Evolutionary conservation across 2,797 vertebrate species (phyloP), one percentile per base, ranked within the genome.

Genomic region (Acrossocheilus wenchowensis): DNA sequence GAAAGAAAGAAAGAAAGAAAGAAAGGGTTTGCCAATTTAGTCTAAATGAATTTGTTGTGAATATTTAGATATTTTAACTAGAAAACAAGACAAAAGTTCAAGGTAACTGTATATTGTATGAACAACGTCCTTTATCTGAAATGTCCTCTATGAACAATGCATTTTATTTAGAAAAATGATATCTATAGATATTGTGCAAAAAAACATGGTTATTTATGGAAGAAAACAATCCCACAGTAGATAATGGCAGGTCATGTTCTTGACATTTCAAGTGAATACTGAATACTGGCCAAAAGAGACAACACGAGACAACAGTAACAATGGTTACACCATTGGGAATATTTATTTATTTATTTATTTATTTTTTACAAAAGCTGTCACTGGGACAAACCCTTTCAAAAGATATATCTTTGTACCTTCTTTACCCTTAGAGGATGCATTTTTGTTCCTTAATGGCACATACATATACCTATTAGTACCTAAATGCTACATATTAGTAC

Each of bases 241-340:
- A 81, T 72, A 83, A 72, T 54, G 68, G 75, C 12, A 75, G 84
- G 23, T 78, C 34, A 50, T 64, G 62, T 36, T 45, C 72, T 34
- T n/a, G 78, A 88, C 85, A 77, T 43, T 43, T 74, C 48, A 39
- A 43, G 41, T 8, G 21, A 75, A 75, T 71, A 21, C 64, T 85
- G 68, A 72, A 12, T 26, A 17, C 45, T 45, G n/a, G 57, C 57
- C 78, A 64, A 80, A 66, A 45, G 8, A 17, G 39, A 39, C 60
- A 66, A 9, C 41, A 62, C 9, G 11, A 80, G n/a, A 39, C 30
- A 4, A 34, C 26, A 77, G 30, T 23, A 80, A 45, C n/a, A 30
- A 30, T n/a, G n/a, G 8, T 36, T 9, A 57, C 54, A 57, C 54
- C 8, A 8, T 7, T 21, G 6, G 19, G 19, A 19, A 26, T 26